A percentile compares a stretch with the other conserved stretches of the same genome.
phyloP scores from a whole-genome alignment of 1,140 invertebrate species.

The Lycorma delicatula region DNA sequence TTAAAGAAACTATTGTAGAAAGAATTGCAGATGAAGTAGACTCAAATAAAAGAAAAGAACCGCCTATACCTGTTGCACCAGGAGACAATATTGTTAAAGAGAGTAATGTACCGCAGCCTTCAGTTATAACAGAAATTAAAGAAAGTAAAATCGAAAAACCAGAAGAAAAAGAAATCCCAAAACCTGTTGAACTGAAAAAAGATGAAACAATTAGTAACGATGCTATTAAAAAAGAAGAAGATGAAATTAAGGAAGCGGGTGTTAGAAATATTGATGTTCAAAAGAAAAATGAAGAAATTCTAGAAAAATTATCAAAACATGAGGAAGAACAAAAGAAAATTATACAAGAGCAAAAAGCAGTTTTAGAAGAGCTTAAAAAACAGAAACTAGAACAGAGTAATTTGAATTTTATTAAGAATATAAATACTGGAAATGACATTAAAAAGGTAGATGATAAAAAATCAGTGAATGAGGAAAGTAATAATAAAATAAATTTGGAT shows the following conservation, averaged over 20 bases:
- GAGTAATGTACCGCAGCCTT: not conserved
- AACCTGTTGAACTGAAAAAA: conserved; percentile 33
- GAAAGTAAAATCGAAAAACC: conserved; percentile 6
- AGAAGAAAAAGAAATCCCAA: conserved; percentile 9
- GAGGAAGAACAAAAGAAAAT: conserved; percentile 46
- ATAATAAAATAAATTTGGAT: conserved; percentile 2
- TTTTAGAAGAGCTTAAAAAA: conserved; percentile 46
- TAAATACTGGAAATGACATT: not conserved
- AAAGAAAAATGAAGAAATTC: conserved; percentile 41
- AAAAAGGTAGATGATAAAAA: too few species aligned
- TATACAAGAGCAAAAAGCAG: conserved; percentile 47
- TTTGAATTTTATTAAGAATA: conserved; percentile 31
- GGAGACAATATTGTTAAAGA: conserved; percentile 18
- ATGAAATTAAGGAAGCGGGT: conserved; percentile 41
- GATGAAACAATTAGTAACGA: conserved; percentile 36
- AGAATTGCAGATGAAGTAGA: too few species aligned
- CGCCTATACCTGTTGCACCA: conserved; percentile 44
- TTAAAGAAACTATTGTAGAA: too few species aligned
- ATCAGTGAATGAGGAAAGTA: too few species aligned
- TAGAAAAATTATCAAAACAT: conserved; percentile 47
- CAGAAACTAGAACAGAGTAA: conserved; percentile 40
- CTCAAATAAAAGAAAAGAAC: conserved; percentile 39
- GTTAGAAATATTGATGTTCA: conserved; percentile 44
- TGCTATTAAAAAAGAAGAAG: conserved; percentile 45
- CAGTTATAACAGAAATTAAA: conserved; percentile 4